These are phyloP conservation scores for Eolophus roseicapilla DNA, from an alignment of 2,113 vertebrate genomes.

Conservation along the genomic window DNA sequence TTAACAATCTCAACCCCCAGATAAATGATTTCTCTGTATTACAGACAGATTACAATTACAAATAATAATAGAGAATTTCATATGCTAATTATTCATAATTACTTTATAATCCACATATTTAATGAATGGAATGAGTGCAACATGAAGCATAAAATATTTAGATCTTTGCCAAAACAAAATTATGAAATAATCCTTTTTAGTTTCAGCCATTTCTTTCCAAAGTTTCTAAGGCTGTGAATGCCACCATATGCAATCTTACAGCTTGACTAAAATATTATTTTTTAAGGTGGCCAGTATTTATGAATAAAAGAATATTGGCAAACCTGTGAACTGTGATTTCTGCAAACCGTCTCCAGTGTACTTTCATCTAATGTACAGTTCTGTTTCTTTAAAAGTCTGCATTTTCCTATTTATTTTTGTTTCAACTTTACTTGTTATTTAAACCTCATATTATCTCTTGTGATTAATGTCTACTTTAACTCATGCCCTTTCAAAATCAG, in stretches of 20 bases:
- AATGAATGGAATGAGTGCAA: not conserved
- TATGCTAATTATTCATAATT: not conserved
- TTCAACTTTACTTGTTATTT: not conserved
- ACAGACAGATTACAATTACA: not conserved
- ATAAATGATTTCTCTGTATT: not conserved
- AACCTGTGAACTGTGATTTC: not conserved
- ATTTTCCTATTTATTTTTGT: not conserved
- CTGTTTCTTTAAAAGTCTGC: not conserved
- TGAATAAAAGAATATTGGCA: not conserved
- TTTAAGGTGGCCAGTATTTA: not conserved
- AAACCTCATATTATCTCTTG: not conserved
- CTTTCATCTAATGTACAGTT: not conserved
- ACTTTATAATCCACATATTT: not conserved
- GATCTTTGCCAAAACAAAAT: slow-evolving; percentile 13
- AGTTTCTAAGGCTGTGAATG: not conserved
- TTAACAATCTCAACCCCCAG: not conserved
- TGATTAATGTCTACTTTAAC: not conserved
- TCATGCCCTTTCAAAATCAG: not conserved
- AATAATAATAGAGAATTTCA: not conserved
- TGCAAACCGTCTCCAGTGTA: not conserved
- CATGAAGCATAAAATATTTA: not conserved
- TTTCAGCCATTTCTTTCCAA: slow-evolving; percentile 1
- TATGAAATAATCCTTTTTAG: not conserved
- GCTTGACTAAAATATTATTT: not conserved
- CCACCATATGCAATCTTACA: not conserved